Percentiles rank a stretch among this genome's conserved stretches.
Evolutionary conservation across 2,113 vertebrate species (phyloP).

Genomic region (Macquaria ambigua): DNA sequence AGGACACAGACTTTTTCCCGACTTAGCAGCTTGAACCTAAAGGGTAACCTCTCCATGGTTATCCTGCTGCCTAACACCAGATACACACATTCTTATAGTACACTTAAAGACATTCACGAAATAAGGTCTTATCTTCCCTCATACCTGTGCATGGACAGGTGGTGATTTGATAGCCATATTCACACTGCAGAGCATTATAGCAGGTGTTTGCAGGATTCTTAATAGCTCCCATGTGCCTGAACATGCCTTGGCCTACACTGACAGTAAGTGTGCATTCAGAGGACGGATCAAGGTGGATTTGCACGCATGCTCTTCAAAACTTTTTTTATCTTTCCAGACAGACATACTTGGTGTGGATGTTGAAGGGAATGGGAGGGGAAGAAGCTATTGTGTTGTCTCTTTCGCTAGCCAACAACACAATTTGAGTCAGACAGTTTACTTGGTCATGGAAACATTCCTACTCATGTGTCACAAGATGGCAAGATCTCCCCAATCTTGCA

Average conservation of each 20-base stretch:
- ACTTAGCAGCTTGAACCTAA: neutral
- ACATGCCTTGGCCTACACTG: conserved; percentile 66
- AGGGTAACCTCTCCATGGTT: neutral
- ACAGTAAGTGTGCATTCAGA: conserved; percentile 64
- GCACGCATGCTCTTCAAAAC: conserved; percentile 52
- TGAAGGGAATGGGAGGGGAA: conserved; percentile 40
- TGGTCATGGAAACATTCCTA: conserved; percentile 72
- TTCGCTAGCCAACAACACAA: conserved; percentile 48
- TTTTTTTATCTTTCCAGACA: conserved; percentile 60
- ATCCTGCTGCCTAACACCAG: neutral
- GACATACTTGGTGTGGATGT: conserved; percentile 49
- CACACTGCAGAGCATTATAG: conserved; percentile 58
- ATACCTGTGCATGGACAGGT: conserved; percentile 56
- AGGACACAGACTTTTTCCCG: neutral
- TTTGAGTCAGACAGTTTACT: conserved; percentile 70
- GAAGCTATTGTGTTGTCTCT: conserved; percentile 48
- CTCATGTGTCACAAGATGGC: conserved; percentile 69
- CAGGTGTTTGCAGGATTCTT: conserved; percentile 72
- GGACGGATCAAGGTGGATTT: conserved; percentile 69
- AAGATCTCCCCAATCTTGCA: conserved; percentile 56
- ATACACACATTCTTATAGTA: neutral
- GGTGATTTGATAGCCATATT: conserved; percentile 62
- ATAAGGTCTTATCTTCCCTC: conserved; percentile 23
- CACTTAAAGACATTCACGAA: conserved; percentile 23
- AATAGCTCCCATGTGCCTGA: conserved; percentile 68